Evolutionary conservation across 2,888 invertebrate genomes (phyloP).

Genomic region (Hypsopygia costalis): DNA sequence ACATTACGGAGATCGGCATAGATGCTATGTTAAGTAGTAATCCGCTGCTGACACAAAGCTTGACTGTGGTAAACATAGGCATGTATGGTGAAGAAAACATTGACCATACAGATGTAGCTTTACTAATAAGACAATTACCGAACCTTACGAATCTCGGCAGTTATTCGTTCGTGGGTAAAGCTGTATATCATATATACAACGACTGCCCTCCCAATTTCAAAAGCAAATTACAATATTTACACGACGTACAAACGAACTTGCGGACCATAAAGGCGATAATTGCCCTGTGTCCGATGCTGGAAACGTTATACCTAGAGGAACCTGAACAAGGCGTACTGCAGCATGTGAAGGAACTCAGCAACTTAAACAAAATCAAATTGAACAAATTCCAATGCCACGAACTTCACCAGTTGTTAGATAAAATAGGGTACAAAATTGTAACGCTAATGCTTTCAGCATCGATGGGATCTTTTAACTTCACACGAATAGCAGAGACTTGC

Average conservation of each 20-base stretch:
- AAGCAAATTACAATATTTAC: slow-evolving; percentile 84
- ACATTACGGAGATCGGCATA: slow-evolving; percentile 83
- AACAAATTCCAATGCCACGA: slow-evolving; percentile 83
- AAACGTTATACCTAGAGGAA: slow-evolving; percentile 83
- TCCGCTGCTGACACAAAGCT: slow-evolving; percentile 71
- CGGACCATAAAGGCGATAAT: slow-evolving; percentile 81
- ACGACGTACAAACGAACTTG: slow-evolving; percentile 82
- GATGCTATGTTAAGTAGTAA: slow-evolving; percentile 76
- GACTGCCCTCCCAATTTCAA: slow-evolving; percentile 76
- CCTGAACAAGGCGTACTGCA: slow-evolving; percentile 79
- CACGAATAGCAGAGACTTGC: slow-evolving; percentile 79
- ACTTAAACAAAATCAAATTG: slow-evolving; percentile 80
- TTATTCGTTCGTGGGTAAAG: slow-evolving; percentile 84
- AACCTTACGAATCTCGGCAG: slow-evolving; percentile 83
- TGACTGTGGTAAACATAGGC: slow-evolving; percentile 84
- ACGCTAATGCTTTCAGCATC: slow-evolving; percentile 82
- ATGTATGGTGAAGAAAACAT: slow-evolving; percentile 85
- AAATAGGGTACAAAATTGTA: slow-evolving; percentile 74
- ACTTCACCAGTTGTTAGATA: slow-evolving; percentile 78
- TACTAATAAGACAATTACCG: slow-evolving; percentile 82
- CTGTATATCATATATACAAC: slow-evolving; percentile 78
- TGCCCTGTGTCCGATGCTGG: slow-evolving; percentile 81
- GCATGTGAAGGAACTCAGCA: slow-evolving; percentile 67
- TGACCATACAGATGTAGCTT: slow-evolving; percentile 83
- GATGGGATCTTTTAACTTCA: slow-evolving; percentile 79